Evolutionary conservation across 2,113 vertebrate species (phyloP).

Genomic region (Spilogale gracilis): DNA sequence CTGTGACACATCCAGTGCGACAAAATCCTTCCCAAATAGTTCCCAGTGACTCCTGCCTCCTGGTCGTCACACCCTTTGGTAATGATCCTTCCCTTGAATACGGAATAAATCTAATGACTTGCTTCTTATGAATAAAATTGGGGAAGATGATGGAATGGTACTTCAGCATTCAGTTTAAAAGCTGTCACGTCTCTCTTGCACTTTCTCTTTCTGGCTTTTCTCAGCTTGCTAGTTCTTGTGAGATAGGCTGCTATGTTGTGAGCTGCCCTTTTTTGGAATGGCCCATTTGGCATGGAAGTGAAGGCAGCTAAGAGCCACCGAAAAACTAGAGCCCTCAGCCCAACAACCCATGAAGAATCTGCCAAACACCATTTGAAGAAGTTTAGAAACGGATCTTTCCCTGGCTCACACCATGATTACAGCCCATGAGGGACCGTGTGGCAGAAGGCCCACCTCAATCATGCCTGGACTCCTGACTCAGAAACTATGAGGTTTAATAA

Average conservation of each 20-base stretch:
- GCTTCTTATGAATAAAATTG: neutral
- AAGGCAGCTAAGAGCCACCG: neutral
- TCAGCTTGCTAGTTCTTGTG: neutral
- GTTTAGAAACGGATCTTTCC: neutral
- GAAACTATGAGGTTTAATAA: neutral
- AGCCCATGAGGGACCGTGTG: neutral
- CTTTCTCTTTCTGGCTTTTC: neutral
- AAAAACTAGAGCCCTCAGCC: neutral
- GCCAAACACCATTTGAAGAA: neutral
- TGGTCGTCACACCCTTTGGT: neutral
- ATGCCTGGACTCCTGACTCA: neutral
- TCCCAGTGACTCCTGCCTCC: neutral
- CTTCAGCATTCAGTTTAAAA: neutral
- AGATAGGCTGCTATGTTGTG: neutral
- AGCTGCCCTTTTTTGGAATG: neutral
- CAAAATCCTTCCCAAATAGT: neutral
- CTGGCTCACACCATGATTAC: neutral
- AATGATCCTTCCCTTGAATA: neutral
- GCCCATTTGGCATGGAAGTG: neutral
- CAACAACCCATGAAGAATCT: neutral
- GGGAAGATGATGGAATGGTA: neutral
- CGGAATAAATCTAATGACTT: neutral
- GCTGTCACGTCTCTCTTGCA: neutral
- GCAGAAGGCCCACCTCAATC: neutral
- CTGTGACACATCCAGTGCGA: neutral